These are phyloP conservation scores for Otolemur crassicaudatus DNA, from an alignment of 2,797 vertebrate genomes.

Conservation along the genomic window DNA sequence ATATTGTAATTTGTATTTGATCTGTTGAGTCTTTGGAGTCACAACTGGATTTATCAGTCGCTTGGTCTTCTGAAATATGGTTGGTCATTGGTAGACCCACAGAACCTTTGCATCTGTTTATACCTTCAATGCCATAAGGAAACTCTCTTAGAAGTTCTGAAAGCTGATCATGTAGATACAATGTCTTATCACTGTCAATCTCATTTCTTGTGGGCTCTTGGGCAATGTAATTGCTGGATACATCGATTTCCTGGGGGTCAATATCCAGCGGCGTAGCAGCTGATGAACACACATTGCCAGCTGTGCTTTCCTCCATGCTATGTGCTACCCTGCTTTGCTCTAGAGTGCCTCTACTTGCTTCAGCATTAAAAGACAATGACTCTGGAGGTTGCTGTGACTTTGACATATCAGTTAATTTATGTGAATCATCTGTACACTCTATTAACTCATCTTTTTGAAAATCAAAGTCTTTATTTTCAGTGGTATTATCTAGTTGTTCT, in stretches of 20 bases:
- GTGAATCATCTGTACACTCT: neutral
- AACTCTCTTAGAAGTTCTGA: slow-evolving; percentile 88
- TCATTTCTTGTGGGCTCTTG: slow-evolving; percentile 35
- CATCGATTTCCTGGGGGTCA: neutral
- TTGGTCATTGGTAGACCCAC: neutral
- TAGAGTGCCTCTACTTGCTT: neutral
- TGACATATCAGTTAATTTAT: neutral
- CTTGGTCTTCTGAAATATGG: slow-evolving; percentile 57
- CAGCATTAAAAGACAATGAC: neutral
- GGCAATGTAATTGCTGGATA: neutral
- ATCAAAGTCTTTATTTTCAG: slow-evolving; percentile 13
- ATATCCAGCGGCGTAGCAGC: neutral
- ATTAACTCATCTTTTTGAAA: slow-evolving; percentile 41
- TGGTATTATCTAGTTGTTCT: neutral
- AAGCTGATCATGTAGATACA: slow-evolving; percentile 83
- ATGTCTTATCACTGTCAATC: neutral
- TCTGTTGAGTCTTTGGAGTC: slow-evolving; percentile 54
- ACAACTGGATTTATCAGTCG: slow-evolving; percentile 26
- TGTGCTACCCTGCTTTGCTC: neutral
- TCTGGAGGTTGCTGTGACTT: neutral
- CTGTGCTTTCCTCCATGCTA: neutral
- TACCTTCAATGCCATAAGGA: slow-evolving; percentile 87
- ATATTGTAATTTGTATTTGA: slow-evolving; percentile 79
- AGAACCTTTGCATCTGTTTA: slow-evolving; percentile 1
- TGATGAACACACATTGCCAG: neutral